Evolutionary conservation across 2,797 vertebrate genomes (phyloP).

Genomic region (Pseudotriccus pelzelni): DNA sequence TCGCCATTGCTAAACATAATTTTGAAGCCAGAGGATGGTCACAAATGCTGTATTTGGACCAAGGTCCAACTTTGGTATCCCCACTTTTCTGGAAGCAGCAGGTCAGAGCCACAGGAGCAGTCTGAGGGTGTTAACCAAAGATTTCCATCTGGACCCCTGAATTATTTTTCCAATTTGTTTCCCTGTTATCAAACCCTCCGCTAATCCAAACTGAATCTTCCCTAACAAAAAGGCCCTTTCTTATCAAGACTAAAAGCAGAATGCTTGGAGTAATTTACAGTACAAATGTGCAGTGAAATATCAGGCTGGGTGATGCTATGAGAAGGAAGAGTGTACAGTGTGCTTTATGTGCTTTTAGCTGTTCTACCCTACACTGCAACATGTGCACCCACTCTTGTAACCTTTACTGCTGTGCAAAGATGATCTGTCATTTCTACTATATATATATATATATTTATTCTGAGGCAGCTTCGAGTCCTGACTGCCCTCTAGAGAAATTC

Average conservation of each 20-base stretch:
- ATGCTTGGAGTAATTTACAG: background rate
- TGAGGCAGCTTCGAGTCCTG: slow-evolving; percentile 58
- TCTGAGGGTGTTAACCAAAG: background rate
- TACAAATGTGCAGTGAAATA: slow-evolving; percentile 29
- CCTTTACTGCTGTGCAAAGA: slow-evolving; percentile 59
- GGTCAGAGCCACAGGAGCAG: background rate
- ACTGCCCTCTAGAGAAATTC: slow-evolving; percentile 79
- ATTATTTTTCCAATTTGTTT: background rate
- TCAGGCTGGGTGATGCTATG: slow-evolving; percentile 29
- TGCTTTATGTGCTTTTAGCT: slow-evolving; percentile 56
- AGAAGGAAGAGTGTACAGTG: slow-evolving; percentile 8
- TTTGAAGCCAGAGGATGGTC: background rate
- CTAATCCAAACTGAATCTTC: background rate
- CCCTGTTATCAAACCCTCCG: background rate
- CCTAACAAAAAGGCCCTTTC: background rate
- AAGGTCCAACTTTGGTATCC: background rate
- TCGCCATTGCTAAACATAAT: rapidly evolving
- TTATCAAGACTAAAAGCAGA: background rate
- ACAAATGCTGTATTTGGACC: background rate
- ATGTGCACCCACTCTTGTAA: slow-evolving; percentile 53
- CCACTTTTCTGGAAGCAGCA: background rate
- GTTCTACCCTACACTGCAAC: slow-evolving; percentile 45
- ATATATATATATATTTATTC: background rate
- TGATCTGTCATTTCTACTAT: slow-evolving; percentile 58
- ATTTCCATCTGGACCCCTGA: background rate